Evolutionary conservation across 2,797 vertebrate species (phyloP).

Genomic region (Chelon auratus): DNA sequence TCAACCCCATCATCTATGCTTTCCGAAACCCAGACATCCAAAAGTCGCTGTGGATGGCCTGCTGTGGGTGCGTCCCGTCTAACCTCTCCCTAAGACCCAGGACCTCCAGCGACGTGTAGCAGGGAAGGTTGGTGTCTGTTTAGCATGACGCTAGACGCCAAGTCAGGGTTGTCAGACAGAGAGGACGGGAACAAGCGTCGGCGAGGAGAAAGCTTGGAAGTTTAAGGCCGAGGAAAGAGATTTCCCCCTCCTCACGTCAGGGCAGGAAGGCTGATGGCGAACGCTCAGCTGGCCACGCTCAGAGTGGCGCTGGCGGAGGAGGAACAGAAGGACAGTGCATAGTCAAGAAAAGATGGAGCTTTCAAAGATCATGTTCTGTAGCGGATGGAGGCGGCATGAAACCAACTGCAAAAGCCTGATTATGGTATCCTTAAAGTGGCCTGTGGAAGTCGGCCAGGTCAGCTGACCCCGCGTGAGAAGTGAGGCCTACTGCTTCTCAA

Average conservation of each 20-base stretch:
- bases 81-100: slow-evolving; percentile 88
- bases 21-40: slow-evolving; percentile 94
- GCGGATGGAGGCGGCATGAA: slow-evolving; percentile 20
- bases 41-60: slow-evolving; percentile 92
- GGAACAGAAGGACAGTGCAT: slow-evolving; percentile 19
- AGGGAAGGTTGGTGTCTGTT: slow-evolving; percentile 35
- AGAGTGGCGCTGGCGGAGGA: slow-evolving; percentile 9
- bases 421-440: slow-evolving; percentile 30
- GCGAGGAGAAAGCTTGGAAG: background rate
- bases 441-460: background rate
- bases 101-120: slow-evolving; percentile 93
- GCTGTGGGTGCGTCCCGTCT: slow-evolving; percentile 89
- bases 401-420: slow-evolving; percentile 70
- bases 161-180: slow-evolving; percentile 37
- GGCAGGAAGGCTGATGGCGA: slow-evolving; percentile 29
- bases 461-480: slow-evolving; percentile 27
- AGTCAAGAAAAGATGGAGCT: slow-evolving; percentile 41
- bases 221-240: slow-evolving; percentile 5
- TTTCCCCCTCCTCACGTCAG: slow-evolving; percentile 33
- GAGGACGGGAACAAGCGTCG: background rate
- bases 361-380: slow-evolving; percentile 33
- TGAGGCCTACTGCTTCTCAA: slow-evolving; percentile 45
- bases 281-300: slow-evolving; percentile 29
- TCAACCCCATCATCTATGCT: slow-evolving; percentile 94
- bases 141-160: slow-evolving; percentile 24